Evolutionary conservation across 2,888 invertebrate species (phyloP).

Genomic region (Aphrophora alni): DNA sequence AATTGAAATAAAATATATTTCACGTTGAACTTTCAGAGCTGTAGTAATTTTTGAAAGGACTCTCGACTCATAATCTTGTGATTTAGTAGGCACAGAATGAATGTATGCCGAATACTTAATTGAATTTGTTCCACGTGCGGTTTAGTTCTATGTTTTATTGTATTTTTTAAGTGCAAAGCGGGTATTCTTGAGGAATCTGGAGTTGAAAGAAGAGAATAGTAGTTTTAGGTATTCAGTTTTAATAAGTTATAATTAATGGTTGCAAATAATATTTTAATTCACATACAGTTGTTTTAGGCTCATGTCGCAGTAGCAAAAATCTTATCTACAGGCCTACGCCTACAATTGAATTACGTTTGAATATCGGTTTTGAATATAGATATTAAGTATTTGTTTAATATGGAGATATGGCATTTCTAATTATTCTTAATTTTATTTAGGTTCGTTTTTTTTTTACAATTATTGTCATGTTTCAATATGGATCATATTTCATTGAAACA

Average conservation of each 20-base stretch:
- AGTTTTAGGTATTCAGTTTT: neutral
- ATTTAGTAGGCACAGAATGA: neutral
- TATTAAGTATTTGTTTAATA: too few species aligned
- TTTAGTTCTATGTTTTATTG: neutral
- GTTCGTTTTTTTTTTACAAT: too few species aligned
- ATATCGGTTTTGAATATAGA: too few species aligned
- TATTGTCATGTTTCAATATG: too few species aligned
- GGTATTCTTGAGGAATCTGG: neutral
- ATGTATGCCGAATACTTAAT: neutral
- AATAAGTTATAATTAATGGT: neutral
- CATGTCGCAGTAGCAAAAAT: neutral
- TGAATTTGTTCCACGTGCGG: slow-evolving; percentile 9
- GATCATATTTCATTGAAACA: too few species aligned
- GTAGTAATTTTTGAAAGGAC: too few species aligned
- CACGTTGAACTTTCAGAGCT: too few species aligned
- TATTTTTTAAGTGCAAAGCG: slow-evolving; percentile 9
- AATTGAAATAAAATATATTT: too few species aligned
- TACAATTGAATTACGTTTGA: neutral
- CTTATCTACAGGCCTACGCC: neutral
- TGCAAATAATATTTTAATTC: neutral
- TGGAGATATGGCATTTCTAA: too few species aligned
- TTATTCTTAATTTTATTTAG: too few species aligned
- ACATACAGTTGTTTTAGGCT: neutral
- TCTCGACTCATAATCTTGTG: too few species aligned
- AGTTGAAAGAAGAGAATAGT: neutral